Evolutionary conservation across 2,113 vertebrate genomes (phyloP).

Genomic region (Lampris incognitus): DNA sequence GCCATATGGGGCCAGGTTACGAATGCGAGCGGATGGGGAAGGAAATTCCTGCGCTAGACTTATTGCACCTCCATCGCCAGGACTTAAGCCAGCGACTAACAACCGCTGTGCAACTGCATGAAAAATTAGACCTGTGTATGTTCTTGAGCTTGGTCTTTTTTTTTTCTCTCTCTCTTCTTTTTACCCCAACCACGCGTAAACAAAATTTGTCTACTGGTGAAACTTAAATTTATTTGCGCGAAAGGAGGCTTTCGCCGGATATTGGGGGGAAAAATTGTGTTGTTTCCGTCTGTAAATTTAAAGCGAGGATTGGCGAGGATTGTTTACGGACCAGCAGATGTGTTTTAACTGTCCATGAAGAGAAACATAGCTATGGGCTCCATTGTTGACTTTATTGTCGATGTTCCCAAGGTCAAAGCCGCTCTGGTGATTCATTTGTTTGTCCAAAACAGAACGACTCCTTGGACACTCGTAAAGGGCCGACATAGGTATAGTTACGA

Average conservation of each 20-base stretch:
- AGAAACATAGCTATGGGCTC: conserved; percentile 54
- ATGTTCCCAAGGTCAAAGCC: conserved; percentile 50
- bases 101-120: conserved; percentile 43
- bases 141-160: neutral
- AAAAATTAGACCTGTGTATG: conserved; percentile 47
- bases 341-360: conserved; percentile 63
- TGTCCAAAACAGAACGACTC: conserved; percentile 51
- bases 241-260: conserved; percentile 29
- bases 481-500: conserved; percentile 45
- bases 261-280: conserved; percentile 31
- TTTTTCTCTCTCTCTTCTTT: neutral
- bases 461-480: conserved; percentile 44
- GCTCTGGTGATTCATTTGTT: conserved; percentile 62
- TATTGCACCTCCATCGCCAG: conserved; percentile 68
- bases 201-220: conserved; percentile 43
- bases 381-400: conserved; percentile 53
- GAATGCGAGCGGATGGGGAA: conserved; percentile 68
- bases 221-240: conserved; percentile 58
- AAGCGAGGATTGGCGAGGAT: conserved; percentile 22
- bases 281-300: conserved; percentile 51
- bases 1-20: conserved; percentile 82
- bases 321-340: conserved; percentile 66
- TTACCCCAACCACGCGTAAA: conserved; percentile 29
- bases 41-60: conserved; percentile 81
- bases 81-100: conserved; percentile 47